Evolutionary conservation across 2,797 vertebrate genomes (phyloP).

Genomic region (Poecilia gillii): DNA sequence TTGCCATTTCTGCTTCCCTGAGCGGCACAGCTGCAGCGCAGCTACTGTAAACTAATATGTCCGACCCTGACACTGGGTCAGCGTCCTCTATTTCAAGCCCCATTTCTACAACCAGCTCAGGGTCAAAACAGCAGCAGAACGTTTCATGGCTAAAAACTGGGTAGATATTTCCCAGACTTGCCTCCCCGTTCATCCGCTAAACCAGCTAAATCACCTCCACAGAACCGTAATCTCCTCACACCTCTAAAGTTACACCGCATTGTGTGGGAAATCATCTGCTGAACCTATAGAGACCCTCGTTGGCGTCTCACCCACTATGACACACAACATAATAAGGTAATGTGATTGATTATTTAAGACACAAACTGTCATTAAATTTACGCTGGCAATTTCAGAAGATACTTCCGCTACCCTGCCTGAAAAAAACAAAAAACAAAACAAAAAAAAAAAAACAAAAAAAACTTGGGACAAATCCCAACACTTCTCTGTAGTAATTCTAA

Average conservation of each 20-base stretch:
- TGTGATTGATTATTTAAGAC: conserved; percentile 55
- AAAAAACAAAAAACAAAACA: conserved; percentile 51
- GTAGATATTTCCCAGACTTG: conserved; percentile 69
- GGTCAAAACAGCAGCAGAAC: conserved; percentile 67
- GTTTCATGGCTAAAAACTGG: conserved; percentile 47
- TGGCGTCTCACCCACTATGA: conserved; percentile 53
- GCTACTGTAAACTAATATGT: conserved; percentile 66
- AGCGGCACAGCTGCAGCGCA: conserved; percentile 56
- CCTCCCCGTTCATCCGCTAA: conserved; percentile 64
- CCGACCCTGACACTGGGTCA: conserved; percentile 64
- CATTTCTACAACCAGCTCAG: conserved; percentile 63
- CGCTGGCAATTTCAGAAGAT: conserved; percentile 58
- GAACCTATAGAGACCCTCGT: conserved; percentile 59
- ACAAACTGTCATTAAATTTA: conserved; percentile 61
- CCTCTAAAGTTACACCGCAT: conserved; percentile 75
- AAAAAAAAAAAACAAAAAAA: conserved; percentile 51
- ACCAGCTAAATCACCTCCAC: conserved; percentile 70
- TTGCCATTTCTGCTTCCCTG: conserved; percentile 61
- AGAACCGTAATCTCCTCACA: conserved; percentile 72
- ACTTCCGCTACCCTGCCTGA: conserved; percentile 52
- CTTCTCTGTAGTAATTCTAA: conserved; percentile 71
- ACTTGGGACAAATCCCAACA: conserved; percentile 65
- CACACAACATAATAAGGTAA: conserved; percentile 62
- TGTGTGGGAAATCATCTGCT: conserved; percentile 76
- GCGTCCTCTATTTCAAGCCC: conserved; percentile 68